Conservation (phyloP, 2,888 invertebrate genomes). For the Parnassius glacialis region DNA sequence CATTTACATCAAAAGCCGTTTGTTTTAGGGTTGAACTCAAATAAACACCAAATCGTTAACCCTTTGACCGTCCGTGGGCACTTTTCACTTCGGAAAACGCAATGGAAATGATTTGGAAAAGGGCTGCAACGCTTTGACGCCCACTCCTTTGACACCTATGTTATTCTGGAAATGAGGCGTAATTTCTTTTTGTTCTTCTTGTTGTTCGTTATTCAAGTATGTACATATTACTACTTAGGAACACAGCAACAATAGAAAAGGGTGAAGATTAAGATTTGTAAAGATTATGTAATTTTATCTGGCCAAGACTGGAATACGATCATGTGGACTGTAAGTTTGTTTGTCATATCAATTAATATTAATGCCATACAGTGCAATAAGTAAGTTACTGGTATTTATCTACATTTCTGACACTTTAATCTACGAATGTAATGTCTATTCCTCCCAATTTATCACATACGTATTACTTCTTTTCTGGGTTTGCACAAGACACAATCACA, state of each 20-base stretch:
- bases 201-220: no score
- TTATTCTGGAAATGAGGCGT: conserved; percentile 19
- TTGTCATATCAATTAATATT: no score
- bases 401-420: background rate
- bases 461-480: no score
- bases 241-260: no score
- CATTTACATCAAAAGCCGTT: conserved; percentile 52
- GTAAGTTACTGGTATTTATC: background rate
- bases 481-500: no score
- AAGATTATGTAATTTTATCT: no score
- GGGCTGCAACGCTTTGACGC: conserved; percentile 51
- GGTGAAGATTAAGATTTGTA: no score
- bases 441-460: no score
- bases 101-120: conserved; percentile 74
- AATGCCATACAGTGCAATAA: no score
- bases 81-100: conserved; percentile 77
- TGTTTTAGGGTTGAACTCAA: conserved; percentile 36
- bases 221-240: no score
- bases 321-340: no score
- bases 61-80: conserved; percentile 78
- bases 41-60: conserved; percentile 79
- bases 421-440: background rate
- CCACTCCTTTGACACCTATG: conserved; percentile 35
- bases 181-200: conserved; percentile 5
- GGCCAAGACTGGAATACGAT: no score